Percentiles rank a stretch among this genome's conserved stretches.
phyloP scores from a whole-genome alignment of 2,113 vertebrate species.

The Syngnathoides biaculeatus region DNA sequence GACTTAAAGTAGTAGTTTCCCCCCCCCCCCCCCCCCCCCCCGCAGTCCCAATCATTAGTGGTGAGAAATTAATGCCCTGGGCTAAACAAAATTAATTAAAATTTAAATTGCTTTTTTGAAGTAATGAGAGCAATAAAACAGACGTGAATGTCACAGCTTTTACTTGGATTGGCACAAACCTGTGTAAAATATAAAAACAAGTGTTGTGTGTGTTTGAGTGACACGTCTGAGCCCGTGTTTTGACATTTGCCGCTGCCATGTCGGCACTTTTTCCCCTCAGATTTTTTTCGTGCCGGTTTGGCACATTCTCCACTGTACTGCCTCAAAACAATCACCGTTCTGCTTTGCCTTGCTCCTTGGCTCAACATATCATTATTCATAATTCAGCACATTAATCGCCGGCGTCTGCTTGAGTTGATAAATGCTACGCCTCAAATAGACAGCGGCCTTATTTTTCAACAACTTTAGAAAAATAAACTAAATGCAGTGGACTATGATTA shows the following conservation, averaged over 20 bases:
- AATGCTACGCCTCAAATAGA: background rate
- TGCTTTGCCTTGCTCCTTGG: background rate
- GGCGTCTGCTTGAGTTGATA: background rate
- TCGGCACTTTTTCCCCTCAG: background rate
- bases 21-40: background rate
- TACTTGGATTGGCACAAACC: background rate
- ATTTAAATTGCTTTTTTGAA: background rate
- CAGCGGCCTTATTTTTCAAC: too few relatives aligned
- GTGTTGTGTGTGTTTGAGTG: background rate
- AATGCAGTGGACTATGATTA: too few relatives aligned
- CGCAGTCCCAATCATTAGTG: conserved; percentile 14
- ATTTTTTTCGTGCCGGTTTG: background rate
- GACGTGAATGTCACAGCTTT: conserved; percentile 4
- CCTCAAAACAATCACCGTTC: background rate
- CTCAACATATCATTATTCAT: background rate
- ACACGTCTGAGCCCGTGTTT: background rate
- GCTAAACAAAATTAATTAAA: background rate
- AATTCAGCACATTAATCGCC: background rate
- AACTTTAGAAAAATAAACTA: too few relatives aligned
- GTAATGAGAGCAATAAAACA: conserved; percentile 3
- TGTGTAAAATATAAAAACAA: background rate
- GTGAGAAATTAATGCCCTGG: background rate
- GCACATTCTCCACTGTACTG: background rate
- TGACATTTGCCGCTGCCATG: background rate
- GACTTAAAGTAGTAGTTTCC: background rate